Conservation (phyloP, 2,888 invertebrate genomes). For the Eilema griseolum region DNA sequence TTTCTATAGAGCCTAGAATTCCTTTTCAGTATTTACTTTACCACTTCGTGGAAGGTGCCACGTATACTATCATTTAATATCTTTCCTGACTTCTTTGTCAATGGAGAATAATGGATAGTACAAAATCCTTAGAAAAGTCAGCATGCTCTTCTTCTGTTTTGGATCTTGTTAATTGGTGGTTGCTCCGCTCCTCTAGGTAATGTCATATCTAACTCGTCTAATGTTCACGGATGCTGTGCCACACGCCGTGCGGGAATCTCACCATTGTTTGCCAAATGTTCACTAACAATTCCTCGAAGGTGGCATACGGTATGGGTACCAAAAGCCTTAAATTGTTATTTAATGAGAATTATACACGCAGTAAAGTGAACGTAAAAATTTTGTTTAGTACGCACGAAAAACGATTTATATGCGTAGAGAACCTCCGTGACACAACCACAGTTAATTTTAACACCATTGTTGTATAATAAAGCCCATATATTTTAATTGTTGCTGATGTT, state of each 20-base stretch:
- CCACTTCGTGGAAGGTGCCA: no score
- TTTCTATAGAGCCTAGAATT: not conserved
- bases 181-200: not conserved
- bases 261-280: not conserved
- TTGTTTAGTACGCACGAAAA: conserved; percentile 5
- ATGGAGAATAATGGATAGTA: not conserved
- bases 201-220: not conserved
- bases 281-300: not conserved
- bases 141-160: not conserved
- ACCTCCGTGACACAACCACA: conserved; percentile 23
- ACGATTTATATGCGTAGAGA: conserved; percentile 17
- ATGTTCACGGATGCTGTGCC: not conserved
- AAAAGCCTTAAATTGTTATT: conserved; percentile 8
- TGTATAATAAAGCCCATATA: conserved; percentile 44
- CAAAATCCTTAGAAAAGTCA: not conserved
- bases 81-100: not conserved
- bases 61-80: not conserved
- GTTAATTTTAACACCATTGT: conserved; percentile 36
- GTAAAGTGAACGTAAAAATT: conserved; percentile 11
- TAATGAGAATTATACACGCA: conserved; percentile 2
- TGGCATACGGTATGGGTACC: not conserved
- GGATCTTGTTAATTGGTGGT: not conserved
- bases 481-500: conserved; percentile 38
- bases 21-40: not conserved
- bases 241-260: not conserved